Base-by-base conservation (phyloP, 2,888 invertebrate species). In the Ganaspis brasiliensis region DNA sequence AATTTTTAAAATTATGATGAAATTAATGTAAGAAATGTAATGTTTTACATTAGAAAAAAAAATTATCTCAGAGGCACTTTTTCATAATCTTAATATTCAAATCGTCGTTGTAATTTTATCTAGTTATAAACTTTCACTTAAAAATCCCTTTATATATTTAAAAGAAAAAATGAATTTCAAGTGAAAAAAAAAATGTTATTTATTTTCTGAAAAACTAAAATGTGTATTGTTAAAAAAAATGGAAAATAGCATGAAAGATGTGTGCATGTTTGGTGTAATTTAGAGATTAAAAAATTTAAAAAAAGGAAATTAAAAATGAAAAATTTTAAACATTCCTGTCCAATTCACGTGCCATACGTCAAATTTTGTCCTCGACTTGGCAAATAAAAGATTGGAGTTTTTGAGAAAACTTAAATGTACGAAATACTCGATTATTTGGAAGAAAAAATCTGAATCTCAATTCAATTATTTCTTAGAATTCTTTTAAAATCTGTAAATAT, bases 71-170 rank as follows among this genome's bases (percentile, higher is more conserved):
- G n/a, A n/a, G n/a, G n/a, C n/a, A n/a, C n/a, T 45, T 45, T 40
- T 45, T 45, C 10, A 10, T 14, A 14, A 10, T 45, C n/a, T n/a
- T n/a, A n/a, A n/a, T 35, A 8, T 61, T 61, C 16, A 16, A 35
- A 26, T 61, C 61, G 61, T 19, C 61, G 61, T 61, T 61, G 61
- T 61, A 61, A 61, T 61, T 37, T 61, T 61, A 37, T 21, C 52
- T 0, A 52, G 16, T 5, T 9, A 52, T 16, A 52, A 52, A 52
- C 6, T 8, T 52, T 52, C 19, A 9, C 0, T 6, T 52, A 16
- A 3, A 16, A 52, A 8, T 52, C n/a, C n/a, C n/a, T 19, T 9
- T 19, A 14, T 3, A 14, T 45, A 35, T 6, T 35, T 4, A 9
- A 4, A 40, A 40, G 12, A 40, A 40, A 40, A 6, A 40, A 1